Base-by-base conservation (phyloP, 2,113 vertebrate genomes). In the Antigone vipio region DNA sequence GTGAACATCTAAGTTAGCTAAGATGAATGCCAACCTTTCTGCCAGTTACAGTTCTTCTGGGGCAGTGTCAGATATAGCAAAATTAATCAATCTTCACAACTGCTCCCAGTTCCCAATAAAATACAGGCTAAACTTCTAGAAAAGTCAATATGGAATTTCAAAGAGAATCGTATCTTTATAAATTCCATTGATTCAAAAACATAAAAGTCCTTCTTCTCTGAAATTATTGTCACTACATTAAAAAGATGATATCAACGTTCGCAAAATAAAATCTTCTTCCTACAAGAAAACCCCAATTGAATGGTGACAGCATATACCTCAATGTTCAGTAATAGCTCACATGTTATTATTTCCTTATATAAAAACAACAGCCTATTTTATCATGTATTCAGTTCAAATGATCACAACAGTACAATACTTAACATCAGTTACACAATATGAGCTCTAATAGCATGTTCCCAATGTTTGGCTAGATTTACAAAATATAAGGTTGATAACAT, bases 91-190 rank as follows among this genome's bases (percentile, higher is more conserved):
- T 86, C 67, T 80, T 80, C 91, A 62, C 71, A 88, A 86, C 55
- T 66, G 35, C 29, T 94, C 85, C 67, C 55, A 58, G 45, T 74
- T 91, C 42, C 79, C 50, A 83, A 50, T 80, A 86, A 92, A 92
- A 85, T 42, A 73, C 59, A 69, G 27, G 26, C 49, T 88, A 95
- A 86, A 92, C 59, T 84, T 93, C 45, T 63, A 58, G 85, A 90
- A 83, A 94, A 95, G 75, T 88, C 92, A 95, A 85, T 96, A 85
- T 52, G 45, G 26, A 88, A 86, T 97, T 93, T 94, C 71, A 92
- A 95, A 92, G 72, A 56, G 15, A 90, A 85, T 82, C 0, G 0
- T 38, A 83, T 66, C 81, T 69, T 96, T 79, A 67, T 73, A 92
- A 90, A 90, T 80, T 73, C 63, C 9, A 88, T 92, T 95, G 72